Evolutionary conservation across 1,140 invertebrate genomes (phyloP), one percentile per base, ranked within the genome.

Genomic region (Nixonia krombeini): DNA sequence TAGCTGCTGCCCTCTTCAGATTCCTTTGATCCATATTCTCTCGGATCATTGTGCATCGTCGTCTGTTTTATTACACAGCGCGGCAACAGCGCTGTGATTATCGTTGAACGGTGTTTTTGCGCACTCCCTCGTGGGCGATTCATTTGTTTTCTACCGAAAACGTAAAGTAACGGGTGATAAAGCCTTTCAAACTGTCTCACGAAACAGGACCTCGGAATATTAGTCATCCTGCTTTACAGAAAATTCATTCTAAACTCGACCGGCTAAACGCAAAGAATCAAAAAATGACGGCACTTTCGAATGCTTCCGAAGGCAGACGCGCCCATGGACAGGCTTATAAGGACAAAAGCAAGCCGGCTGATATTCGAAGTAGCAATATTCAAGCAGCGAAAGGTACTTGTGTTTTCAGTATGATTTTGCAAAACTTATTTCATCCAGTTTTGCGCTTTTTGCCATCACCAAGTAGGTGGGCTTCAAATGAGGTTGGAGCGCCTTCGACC

Each of bases 331-430:
- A 85, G 10, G 88, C 88, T 28, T 95, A 92, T 73, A 93, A 93
- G 84, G 92, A 95, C 85, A 97, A 96, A 89, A 95, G 93, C 73
- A 98, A 98, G 86, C 96, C 96, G 8, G 89, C 90, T 9, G 95
- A 98, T 87, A 97, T 99, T 78, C 90, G 98, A 38, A 88, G 89
- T 52, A 98, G 96, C 74, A 99, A 99, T 82, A 99, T 99, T 62
- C 91, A 92, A 83, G 98, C 98, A 64, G 97, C 96, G 16, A 99
- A 99, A 93, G 95, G 96, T 97, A 89, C n/a, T n/a, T n/a, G n/a
- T n/a, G n/a, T 53, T 55, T 17, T 6, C 6, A 62, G 13, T 37
- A 8, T 21, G 18, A 37, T 25, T 44, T 4, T 10, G 7, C 13
- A 41, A 13, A 40, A 40, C 16, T 18, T 6, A n/a, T 10, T 15